A percentile compares a stretch with the other conserved stretches of the same genome.
Conservation (phyloP, 1,140 invertebrate species). For the Sarcophaga peregrina region DNA sequence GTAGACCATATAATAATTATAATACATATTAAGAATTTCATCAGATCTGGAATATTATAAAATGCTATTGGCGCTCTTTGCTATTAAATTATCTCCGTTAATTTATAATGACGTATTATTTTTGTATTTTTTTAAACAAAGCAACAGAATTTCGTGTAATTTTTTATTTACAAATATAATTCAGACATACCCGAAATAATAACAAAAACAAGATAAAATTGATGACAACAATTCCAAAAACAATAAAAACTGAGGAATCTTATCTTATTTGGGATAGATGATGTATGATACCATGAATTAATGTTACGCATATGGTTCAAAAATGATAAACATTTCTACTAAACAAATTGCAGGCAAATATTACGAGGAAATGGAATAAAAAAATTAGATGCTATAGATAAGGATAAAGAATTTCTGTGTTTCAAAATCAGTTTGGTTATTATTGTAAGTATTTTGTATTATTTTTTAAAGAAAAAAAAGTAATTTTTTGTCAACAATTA, state of each 20-base stretch:
- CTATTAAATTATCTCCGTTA: neutral
- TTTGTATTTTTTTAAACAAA: neutral
- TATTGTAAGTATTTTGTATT: no score
- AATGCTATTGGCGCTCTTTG: neutral
- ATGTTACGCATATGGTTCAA: neutral
- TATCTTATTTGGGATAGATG: neutral
- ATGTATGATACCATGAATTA: neutral
- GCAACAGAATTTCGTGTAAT: neutral
- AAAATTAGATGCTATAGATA: no score
- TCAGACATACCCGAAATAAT: neutral
- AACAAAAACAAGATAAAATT: neutral
- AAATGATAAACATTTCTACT: neutral
- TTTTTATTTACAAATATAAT: neutral
- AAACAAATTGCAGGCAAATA: neutral
- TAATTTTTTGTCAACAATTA: neutral
- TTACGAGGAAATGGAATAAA: no score
- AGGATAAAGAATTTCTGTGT: no score
- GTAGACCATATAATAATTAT: neutral
- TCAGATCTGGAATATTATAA: neutral
- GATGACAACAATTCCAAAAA: neutral
- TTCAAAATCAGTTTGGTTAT: no score
- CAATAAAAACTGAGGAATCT: neutral
- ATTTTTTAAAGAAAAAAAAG: neutral
- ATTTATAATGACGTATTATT: conserved; percentile 4
- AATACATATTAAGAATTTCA: neutral